phyloP scores from a whole-genome alignment of 1,140 invertebrate species.

The Cydia amplana region DNA sequence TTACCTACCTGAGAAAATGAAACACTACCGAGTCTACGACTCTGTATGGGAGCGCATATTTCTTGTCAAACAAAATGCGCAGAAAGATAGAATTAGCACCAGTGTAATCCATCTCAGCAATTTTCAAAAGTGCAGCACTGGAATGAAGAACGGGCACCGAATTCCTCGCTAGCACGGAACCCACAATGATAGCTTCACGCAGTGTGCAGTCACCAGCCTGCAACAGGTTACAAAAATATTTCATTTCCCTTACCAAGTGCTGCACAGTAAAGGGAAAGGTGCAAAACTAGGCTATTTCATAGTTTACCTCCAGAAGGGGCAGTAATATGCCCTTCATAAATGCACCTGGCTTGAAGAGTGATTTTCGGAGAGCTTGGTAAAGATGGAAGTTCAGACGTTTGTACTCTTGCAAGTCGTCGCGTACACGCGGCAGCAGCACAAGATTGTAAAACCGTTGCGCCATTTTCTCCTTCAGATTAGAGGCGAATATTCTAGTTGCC shows the following conservation, averaged over 20 bases:
- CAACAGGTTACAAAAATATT: constrained; percentile 38
- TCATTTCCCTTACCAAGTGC: neutral
- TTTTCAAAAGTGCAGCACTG: constrained; percentile 95
- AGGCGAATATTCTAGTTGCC: constrained; percentile 96
- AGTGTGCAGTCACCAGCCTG: constrained; percentile 95
- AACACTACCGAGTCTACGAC: constrained; percentile 97
- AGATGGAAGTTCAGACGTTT: constrained; percentile 98
- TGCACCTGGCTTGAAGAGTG: constrained; percentile 97
- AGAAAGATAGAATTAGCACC: constrained; percentile 99
- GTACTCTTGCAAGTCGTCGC: constrained; percentile 97
- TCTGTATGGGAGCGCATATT: constrained; percentile 97
- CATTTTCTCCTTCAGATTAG: constrained; percentile 97
- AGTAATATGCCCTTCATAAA: constrained; percentile 99
- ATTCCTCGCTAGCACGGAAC: constrained; percentile 93
- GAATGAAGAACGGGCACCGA: constrained; percentile 98
- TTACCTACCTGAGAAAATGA: constrained; percentile 91
- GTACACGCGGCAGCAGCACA: constrained; percentile 93
- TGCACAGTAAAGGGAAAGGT: neutral
- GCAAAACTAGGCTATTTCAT: neutral
- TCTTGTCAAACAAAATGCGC: constrained; percentile 97
- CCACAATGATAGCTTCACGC: constrained; percentile 96
- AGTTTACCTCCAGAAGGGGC: constrained; percentile 88
- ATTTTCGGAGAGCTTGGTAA: constrained; percentile 94
- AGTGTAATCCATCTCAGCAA: constrained; percentile 98
- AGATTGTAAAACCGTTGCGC: constrained; percentile 98